A percentile compares a stretch with the other conserved stretches of the same genome.
These are phyloP conservation scores for Patella ulyssiponensis DNA, from an alignment of 2,888 invertebrate species.

Conservation along the genomic window DNA sequence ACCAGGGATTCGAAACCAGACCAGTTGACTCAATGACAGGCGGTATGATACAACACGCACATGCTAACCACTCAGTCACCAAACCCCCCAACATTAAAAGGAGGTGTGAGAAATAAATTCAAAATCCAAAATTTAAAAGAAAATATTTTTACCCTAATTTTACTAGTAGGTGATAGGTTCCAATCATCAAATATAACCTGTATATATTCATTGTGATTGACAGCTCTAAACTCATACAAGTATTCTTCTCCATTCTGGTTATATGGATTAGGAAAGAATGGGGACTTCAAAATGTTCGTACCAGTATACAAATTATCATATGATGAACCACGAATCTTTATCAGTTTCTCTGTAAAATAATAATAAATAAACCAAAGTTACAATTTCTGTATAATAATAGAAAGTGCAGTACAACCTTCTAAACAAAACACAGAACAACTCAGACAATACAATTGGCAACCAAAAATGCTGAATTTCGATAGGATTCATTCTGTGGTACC, in stretches of 20 bases:
- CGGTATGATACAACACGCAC: no score
- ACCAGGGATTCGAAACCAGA: no score
- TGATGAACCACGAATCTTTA: constrained; percentile 12
- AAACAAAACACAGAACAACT: no score
- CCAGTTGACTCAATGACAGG: no score
- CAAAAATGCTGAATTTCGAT: no score
- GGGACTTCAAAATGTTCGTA: constrained; percentile 37
- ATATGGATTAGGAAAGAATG: constrained; percentile 47
- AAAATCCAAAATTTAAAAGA: background rate
- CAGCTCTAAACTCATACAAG: constrained; percentile 38
- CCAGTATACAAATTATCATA: background rate
- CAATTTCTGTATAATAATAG: background rate
- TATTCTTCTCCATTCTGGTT: constrained; percentile 46
- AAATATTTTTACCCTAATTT: constrained; percentile 18
- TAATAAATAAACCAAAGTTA: background rate
- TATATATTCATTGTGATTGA: constrained; percentile 35
- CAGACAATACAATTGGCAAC: no score
- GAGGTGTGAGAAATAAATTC: background rate
- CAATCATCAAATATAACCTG: constrained; percentile 51
- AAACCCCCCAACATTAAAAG: no score
- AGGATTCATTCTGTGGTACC: no score
- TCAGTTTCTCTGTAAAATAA: constrained; percentile 11
- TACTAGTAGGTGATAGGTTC: constrained; percentile 38
- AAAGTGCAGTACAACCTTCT: no score
- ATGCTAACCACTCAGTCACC: no score